A percentile compares a stretch with the other conserved stretches of the same genome.
phyloP scores from a whole-genome alignment of 2,113 vertebrate species.

The Dendropsophus ebraccatus region DNA sequence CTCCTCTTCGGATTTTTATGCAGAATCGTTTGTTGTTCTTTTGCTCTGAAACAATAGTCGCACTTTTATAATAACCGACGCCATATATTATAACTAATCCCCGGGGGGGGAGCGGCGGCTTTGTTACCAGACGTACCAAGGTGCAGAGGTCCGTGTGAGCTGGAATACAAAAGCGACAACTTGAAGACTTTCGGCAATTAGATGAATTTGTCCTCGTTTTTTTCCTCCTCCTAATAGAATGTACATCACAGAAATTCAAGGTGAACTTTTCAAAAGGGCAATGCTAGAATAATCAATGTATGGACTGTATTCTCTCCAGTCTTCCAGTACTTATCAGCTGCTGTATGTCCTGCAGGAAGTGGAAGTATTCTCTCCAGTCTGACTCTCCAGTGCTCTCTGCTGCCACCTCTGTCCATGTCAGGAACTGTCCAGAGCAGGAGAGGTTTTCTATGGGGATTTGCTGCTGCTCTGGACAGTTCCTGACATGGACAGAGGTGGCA shows the following conservation, averaged over 20 bases:
- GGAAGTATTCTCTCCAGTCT: too few species aligned
- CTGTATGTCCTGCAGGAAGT: too few species aligned
- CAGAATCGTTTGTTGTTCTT: slow-evolving; percentile 39
- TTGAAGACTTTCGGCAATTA: slow-evolving; percentile 17
- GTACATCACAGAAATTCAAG: neutral
- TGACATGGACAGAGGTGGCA: too few species aligned
- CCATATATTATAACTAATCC: slow-evolving; percentile 35
- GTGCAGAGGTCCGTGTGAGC: slow-evolving; percentile 22
- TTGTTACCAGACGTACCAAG: slow-evolving; percentile 31
- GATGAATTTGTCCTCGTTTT: neutral
- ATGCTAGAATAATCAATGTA: neutral
- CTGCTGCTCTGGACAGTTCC: too few species aligned
- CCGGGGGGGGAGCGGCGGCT: neutral
- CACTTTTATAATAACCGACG: neutral
- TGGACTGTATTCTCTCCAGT: too few species aligned
- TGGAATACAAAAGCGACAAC: slow-evolving; percentile 1
- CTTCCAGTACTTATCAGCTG: too few species aligned
- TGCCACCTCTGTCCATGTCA: too few species aligned
- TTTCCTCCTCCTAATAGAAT: neutral
- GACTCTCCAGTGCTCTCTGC: too few species aligned
- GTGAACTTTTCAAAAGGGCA: neutral
- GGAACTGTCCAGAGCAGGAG: too few species aligned
- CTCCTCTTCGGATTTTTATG: slow-evolving; percentile 15
- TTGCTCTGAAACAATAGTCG: slow-evolving; percentile 23
- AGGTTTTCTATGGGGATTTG: too few species aligned